These are phyloP conservation scores for Archips crataeganus DNA, from an alignment of 2,888 invertebrate genomes.

Conservation along the genomic window DNA sequence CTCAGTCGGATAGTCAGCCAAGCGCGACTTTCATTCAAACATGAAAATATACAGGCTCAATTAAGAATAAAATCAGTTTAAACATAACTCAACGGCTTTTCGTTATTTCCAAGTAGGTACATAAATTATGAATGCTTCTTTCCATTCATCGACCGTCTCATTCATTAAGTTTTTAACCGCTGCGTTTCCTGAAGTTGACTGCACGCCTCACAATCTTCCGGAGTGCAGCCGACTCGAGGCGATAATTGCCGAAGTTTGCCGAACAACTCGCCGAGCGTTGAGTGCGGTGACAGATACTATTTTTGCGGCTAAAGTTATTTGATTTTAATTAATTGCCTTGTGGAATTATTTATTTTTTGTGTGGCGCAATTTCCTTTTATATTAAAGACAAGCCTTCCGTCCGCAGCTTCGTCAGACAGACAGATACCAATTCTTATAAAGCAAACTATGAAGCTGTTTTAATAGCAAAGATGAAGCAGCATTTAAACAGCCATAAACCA, in stretches of 20 bases:
- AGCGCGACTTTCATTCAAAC: too few relatives aligned
- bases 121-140: background rate
- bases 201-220: slow-evolving; percentile 8
- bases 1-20: too few relatives aligned
- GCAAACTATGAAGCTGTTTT: slow-evolving; percentile 19
- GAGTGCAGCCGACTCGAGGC: slow-evolving; percentile 26
- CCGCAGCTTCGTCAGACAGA: too few relatives aligned
- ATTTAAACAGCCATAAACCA: slow-evolving; percentile 34
- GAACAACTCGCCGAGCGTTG: slow-evolving; percentile 24
- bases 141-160: slow-evolving; percentile 21
- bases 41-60: too few relatives aligned
- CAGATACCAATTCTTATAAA: too few relatives aligned
- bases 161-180: slow-evolving; percentile 35
- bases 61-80: too few relatives aligned
- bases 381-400: too few relatives aligned
- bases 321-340: slow-evolving; percentile 40
- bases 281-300: slow-evolving; percentile 36
- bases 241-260: slow-evolving; percentile 40
- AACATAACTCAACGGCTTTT: too few relatives aligned
- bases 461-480: slow-evolving; percentile 32
- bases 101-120: background rate
- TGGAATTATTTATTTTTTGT: slow-evolving; percentile 17
- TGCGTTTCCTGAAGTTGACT: slow-evolving; percentile 7
- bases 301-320: slow-evolving; percentile 39
- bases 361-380: background rate